Percentiles rank a stretch among this genome's conserved stretches.
phyloP scores from a whole-genome alignment of 2,113 vertebrate genomes.

The Fregetta grallaria region DNA sequence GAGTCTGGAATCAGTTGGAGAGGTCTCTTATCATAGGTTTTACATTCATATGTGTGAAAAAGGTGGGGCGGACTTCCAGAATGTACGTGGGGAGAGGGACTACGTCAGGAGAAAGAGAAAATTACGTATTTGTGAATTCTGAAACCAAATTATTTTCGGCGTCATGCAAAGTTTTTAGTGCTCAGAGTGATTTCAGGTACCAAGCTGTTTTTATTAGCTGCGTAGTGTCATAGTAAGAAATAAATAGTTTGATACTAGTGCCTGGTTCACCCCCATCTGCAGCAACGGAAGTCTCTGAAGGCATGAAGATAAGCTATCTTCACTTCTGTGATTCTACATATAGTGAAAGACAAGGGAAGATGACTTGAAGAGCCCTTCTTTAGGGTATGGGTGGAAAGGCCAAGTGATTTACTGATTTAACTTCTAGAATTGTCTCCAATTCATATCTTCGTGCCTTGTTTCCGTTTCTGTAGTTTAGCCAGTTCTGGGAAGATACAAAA shows the following conservation, averaged over 20 bases:
- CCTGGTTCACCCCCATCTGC: background rate
- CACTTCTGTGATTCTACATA: background rate
- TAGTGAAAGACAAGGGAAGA: background rate
- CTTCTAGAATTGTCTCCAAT: background rate
- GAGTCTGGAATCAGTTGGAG: background rate
- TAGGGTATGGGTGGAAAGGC: background rate
- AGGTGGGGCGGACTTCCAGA: background rate
- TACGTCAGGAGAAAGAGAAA: background rate
- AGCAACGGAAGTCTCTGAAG: background rate
- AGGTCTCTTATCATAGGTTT: background rate
- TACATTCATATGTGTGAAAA: background rate
- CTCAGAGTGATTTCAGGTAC: background rate
- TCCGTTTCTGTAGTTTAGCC: background rate
- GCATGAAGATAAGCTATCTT: background rate
- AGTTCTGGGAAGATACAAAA: background rate
- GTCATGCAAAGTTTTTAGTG: background rate
- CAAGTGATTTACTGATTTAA: background rate
- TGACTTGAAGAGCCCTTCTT: background rate
- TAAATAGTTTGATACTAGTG: background rate
- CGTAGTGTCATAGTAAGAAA: background rate
- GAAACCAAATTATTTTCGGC: background rate
- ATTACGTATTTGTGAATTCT: background rate
- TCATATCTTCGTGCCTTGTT: background rate
- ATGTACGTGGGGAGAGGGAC: background rate
- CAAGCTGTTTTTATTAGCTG: background rate